These are phyloP conservation scores for Sminthurides aquaticus DNA, from an alignment of 2,888 invertebrate species.

Conservation along the genomic window DNA sequence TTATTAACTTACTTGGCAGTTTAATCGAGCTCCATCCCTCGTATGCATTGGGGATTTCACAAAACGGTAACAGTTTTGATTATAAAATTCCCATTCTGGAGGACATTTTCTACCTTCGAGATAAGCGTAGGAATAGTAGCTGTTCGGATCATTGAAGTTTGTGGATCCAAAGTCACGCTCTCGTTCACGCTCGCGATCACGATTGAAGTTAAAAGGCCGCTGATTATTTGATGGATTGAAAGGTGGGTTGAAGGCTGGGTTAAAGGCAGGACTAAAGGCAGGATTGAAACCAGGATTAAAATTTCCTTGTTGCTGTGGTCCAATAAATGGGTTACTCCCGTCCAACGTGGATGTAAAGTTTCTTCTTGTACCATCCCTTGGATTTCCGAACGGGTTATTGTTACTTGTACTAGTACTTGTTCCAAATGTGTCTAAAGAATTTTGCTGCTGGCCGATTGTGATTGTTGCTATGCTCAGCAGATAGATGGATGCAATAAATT, in stretches of 20 bases:
- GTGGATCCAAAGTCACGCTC: too few species aligned
- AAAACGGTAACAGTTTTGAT: constrained; percentile 79
- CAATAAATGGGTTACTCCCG: background rate
- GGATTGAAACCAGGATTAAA: background rate
- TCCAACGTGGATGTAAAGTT: background rate
- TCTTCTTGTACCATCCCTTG: background rate
- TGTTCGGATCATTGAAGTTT: background rate
- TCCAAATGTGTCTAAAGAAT: background rate
- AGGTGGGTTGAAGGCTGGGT: background rate
- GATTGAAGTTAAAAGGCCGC: background rate
- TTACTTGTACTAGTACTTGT: background rate
- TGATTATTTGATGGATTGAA: background rate
- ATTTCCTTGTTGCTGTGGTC: background rate
- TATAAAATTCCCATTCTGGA: constrained; percentile 74
- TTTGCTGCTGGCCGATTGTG: background rate
- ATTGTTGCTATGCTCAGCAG: too few species aligned
- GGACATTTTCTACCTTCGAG: constrained; percentile 58
- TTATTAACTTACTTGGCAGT: constrained; percentile 56
- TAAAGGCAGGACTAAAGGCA: too few species aligned
- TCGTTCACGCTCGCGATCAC: background rate
- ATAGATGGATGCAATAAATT: too few species aligned
- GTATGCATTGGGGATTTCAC: constrained; percentile 75
- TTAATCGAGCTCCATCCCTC: constrained; percentile 70
- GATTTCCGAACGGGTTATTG: background rate
- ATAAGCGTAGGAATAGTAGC: constrained; percentile 4